These are phyloP conservation scores for Drosophila athabasca DNA, from an alignment of 1,140 invertebrate species.

Conservation along the genomic window DNA sequence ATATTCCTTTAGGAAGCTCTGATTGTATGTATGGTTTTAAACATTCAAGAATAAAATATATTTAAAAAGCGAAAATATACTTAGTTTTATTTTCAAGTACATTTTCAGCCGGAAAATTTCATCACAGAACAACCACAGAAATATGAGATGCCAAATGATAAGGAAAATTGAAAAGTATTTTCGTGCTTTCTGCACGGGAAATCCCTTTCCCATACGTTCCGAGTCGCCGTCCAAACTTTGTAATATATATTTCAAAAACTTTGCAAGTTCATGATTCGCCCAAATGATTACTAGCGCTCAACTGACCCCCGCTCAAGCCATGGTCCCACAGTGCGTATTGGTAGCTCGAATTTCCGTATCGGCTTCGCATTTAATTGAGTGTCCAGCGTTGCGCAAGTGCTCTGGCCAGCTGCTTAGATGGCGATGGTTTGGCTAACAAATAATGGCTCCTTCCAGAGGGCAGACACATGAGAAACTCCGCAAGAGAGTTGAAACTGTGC, in stretches of 20 bases:
- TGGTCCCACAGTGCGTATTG: constrained; percentile 39
- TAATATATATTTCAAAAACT: constrained; percentile 35
- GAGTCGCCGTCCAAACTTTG: neutral
- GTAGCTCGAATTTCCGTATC: constrained; percentile 50
- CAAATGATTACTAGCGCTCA: neutral
- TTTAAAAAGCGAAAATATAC: no score
- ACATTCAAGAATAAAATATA: no score
- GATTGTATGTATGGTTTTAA: no score
- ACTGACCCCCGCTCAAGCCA: neutral
- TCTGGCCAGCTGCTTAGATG: constrained; percentile 13
- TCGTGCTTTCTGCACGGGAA: neutral
- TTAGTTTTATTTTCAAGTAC: no score
- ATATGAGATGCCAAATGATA: no score
- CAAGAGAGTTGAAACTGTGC: constrained; percentile 58
- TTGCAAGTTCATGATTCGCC: constrained; percentile 24
- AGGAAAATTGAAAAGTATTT: constrained; percentile 4
- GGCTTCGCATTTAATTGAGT: constrained; percentile 39
- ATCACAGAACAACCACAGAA: no score
- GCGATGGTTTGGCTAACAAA: constrained; percentile 20
- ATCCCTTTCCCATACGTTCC: no score
- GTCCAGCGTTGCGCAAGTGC: constrained; percentile 66
- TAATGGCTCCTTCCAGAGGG: constrained; percentile 49
- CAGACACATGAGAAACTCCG: constrained; percentile 58
- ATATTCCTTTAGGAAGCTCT: no score
- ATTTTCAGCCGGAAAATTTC: no score